Evolutionary conservation across 2,888 invertebrate species (phyloP).

Genomic region (Tiphia femorata): DNA sequence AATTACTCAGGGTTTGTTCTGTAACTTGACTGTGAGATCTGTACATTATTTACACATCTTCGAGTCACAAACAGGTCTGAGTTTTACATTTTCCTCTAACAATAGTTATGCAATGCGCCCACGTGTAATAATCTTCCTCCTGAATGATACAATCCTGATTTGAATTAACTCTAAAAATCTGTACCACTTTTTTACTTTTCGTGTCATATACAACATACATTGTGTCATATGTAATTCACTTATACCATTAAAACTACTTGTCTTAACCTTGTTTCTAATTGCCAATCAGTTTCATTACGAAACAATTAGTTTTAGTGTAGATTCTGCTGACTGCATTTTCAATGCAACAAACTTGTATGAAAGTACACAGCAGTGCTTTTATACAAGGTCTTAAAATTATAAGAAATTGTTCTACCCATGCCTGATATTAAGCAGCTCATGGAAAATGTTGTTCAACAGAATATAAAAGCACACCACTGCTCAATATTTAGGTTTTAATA

Average conservation of each 20-base stretch:
- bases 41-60: conserved; percentile 51
- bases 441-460: conserved; percentile 25
- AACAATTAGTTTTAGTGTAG: conserved; percentile 7
- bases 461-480: conserved; percentile 30
- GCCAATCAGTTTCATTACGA: conserved; percentile 4
- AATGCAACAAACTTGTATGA: conserved; percentile 26
- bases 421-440: conserved; percentile 8
- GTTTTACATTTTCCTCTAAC: conserved; percentile 21
- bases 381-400: conserved; percentile 12
- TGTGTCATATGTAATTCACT: neutral
- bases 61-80: conserved; percentile 23
- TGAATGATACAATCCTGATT: too few relatives aligned
- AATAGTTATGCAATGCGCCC: conserved; percentile 36
- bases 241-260: too few relatives aligned
- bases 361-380: conserved; percentile 31
- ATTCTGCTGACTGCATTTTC: conserved; percentile 16
- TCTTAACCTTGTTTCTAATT: too few relatives aligned
- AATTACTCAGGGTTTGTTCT: conserved; percentile 38
- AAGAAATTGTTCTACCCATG: too few relatives aligned
- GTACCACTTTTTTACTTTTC: too few relatives aligned
- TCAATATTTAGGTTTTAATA: too few relatives aligned
- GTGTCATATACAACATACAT: neutral
- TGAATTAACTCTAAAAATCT: conserved; percentile 1
- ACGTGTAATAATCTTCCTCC: conserved; percentile 38
- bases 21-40: conserved; percentile 39